Percentiles rank a stretch among this genome's conserved stretches.
These are phyloP conservation scores for Zelleria hepariella DNA, from an alignment of 2,888 invertebrate genomes.

Conservation along the genomic window DNA sequence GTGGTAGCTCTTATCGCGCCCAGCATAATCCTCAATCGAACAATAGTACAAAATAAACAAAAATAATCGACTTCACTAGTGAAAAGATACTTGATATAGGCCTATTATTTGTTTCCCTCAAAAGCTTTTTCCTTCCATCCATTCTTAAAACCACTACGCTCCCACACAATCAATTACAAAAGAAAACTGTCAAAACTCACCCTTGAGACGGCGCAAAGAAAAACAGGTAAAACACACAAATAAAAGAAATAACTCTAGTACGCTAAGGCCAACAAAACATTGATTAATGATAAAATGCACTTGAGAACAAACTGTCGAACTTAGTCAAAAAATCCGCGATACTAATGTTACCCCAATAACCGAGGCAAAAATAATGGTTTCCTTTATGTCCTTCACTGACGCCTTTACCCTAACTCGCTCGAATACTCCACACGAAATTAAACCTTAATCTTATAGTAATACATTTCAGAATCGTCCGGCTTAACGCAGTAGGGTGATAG, in stretches of 20 bases:
- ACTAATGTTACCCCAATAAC: conserved; percentile 65
- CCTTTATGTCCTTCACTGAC: conserved; percentile 35
- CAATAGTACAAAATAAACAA: too few relatives aligned
- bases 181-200: conserved; percentile 51
- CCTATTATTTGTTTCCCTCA: too few relatives aligned
- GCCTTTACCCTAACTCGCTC: conserved; percentile 26
- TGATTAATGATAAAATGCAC: conserved; percentile 72
- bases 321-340: conserved; percentile 65
- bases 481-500: conserved; percentile 29
- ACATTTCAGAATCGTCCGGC: conserved; percentile 18
- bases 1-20: too few relatives aligned
- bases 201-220: conserved; percentile 21
- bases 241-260: conserved; percentile 30
- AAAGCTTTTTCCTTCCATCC: too few relatives aligned
- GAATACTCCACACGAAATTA: conserved; percentile 11
- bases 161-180: conserved; percentile 62
- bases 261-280: conserved; percentile 54
- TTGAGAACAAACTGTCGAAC: conserved; percentile 72
- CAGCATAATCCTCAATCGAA: too few relatives aligned
- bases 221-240: conserved; percentile 64
- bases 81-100: too few relatives aligned
- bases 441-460: neutral
- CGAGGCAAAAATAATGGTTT: conserved; percentile 69
- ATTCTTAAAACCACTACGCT: conserved; percentile 1
- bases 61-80: too few relatives aligned